These are phyloP conservation scores for Dryoscopus gambensis DNA, from an alignment of 2,113 vertebrate species.

Conservation along the genomic window DNA sequence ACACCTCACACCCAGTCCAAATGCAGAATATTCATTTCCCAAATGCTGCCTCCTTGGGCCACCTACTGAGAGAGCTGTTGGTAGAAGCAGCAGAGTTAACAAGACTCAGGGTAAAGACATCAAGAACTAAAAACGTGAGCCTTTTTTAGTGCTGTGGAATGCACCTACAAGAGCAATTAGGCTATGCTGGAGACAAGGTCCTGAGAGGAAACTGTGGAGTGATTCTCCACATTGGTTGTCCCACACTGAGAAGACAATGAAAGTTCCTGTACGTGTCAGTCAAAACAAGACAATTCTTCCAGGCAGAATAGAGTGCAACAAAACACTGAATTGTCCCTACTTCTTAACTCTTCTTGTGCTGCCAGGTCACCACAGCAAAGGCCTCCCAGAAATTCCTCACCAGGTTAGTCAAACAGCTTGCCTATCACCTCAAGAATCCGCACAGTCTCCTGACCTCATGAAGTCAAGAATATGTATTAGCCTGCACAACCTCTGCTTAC, in stretches of 20 bases:
- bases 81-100: neutral
- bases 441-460: neutral
- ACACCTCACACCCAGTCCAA: neutral
- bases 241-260: neutral
- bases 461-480: neutral
- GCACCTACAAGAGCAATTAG: neutral
- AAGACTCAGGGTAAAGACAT: neutral
- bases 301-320: neutral
- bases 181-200: neutral
- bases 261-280: neutral
- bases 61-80: neutral
- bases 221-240: neutral
- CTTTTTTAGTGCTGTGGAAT: neutral
- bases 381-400: neutral
- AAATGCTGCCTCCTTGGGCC: neutral
- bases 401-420: neutral
- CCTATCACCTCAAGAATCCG: neutral
- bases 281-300: neutral
- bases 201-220: neutral
- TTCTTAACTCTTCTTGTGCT: neutral
- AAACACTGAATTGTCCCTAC: neutral
- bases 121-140: accelerated
- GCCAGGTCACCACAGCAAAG: neutral
- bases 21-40: neutral
- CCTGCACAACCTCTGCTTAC: neutral